A percentile compares a stretch with the other conserved stretches of the same genome.
Conservation (phyloP, 2,113 vertebrate species). For the Panurus biarmicus region DNA sequence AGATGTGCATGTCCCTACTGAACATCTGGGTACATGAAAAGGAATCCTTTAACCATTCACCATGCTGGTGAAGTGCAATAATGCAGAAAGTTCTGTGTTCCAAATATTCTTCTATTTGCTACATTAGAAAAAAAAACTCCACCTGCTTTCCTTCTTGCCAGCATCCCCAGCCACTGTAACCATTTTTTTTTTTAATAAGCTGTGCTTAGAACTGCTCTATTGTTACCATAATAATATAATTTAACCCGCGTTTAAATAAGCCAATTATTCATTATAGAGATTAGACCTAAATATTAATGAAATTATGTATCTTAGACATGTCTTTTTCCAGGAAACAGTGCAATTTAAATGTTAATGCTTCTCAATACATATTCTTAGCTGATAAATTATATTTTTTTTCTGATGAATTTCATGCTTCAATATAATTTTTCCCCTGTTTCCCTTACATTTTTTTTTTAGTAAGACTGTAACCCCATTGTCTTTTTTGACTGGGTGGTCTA, state of each 20-base stretch:
- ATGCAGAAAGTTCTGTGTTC: neutral
- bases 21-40: neutral
- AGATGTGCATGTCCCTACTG: neutral
- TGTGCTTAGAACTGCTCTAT: slow-evolving; percentile 63
- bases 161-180: neutral
- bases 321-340: neutral
- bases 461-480: neutral
- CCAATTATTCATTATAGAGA: slow-evolving; percentile 73
- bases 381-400: neutral
- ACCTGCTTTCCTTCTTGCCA: neutral
- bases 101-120: neutral
- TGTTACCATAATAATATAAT: slow-evolving; percentile 68
- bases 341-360: neutral
- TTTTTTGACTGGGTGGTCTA: neutral
- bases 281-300: slow-evolving; percentile 70
- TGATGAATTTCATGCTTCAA: neutral
- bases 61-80: neutral
- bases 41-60: neutral
- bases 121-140: neutral
- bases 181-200: slow-evolving; percentile 21
- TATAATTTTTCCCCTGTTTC: neutral
- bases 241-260: slow-evolving; percentile 72
- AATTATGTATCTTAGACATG: slow-evolving; percentile 37
- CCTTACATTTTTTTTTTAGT: neutral
- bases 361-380: neutral